Evolutionary conservation across 2,888 invertebrate genomes (phyloP).

Genomic region (Nephrotoma appendiculata): DNA sequence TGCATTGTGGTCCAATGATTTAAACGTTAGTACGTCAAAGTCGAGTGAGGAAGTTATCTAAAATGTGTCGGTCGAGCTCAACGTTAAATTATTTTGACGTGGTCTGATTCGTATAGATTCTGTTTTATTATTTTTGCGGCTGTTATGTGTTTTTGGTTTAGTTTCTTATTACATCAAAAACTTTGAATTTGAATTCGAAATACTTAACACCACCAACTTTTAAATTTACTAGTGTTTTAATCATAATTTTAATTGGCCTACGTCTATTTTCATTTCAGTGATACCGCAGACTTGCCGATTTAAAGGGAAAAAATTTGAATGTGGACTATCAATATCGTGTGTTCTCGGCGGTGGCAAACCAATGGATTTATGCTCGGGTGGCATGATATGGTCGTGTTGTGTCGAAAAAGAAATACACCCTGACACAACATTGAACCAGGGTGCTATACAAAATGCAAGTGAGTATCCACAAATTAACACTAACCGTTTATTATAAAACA

Average conservation of each 20-base stretch:
- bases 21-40: not conserved
- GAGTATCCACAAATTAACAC: constrained; percentile 35
- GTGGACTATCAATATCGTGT: constrained; percentile 81
- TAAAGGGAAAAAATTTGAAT: constrained; percentile 74
- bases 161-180: not conserved
- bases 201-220: not conserved
- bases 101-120: not conserved
- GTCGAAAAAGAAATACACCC: constrained; percentile 55
- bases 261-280: constrained; percentile 44
- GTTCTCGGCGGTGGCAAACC: constrained; percentile 78
- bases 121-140: constrained; percentile 1
- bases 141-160: not conserved
- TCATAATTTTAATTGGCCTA: not conserved
- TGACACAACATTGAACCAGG: constrained; percentile 39
- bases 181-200: not conserved
- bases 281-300: constrained; percentile 77
- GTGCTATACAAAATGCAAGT: constrained; percentile 75
- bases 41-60: constrained; percentile 8
- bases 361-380: constrained; percentile 80
- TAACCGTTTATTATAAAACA: too few relatives aligned
- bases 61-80: not conserved
- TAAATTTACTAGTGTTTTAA: not conserved
- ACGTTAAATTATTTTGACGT: not conserved
- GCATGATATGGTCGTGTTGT: constrained; percentile 90
- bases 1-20: not conserved